Percentiles rank a stretch among this genome's conserved stretches.
Conservation (phyloP, 2,113 vertebrate species). For the Argyrosomus japonicus region DNA sequence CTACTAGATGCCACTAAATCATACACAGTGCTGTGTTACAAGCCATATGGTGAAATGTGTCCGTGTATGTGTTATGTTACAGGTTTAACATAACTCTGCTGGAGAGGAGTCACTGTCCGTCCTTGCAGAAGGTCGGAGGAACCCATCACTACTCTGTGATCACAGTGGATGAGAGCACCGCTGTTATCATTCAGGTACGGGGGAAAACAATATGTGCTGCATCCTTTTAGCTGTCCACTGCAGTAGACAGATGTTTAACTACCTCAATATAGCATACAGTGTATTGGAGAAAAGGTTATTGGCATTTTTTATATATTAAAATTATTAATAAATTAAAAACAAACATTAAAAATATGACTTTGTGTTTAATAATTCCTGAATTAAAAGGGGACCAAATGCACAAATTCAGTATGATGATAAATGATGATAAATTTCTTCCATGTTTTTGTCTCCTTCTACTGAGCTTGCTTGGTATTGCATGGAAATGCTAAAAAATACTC, state of each 20-base stretch:
- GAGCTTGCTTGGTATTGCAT: background rate
- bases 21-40: background rate
- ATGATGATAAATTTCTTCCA: background rate
- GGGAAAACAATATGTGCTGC: background rate
- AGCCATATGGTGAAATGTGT: background rate
- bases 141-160: constrained; percentile 85
- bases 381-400: background rate
- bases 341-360: no score
- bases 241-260: no score
- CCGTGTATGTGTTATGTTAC: constrained; percentile 33
- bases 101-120: constrained; percentile 85
- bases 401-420: background rate
- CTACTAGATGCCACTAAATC: no score
- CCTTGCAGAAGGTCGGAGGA: constrained; percentile 86
- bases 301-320: no score
- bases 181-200: constrained; percentile 90
- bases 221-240: no score
- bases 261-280: no score
- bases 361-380: no score
- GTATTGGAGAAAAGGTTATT: no score
- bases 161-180: constrained; percentile 91
- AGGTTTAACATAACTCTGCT: constrained; percentile 91
- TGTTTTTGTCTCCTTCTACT: constrained; percentile 12
- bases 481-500: background rate
- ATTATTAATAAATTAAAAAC: no score